phyloP scores from a whole-genome alignment of 2,797 vertebrate species.

The Acipenser oxyrinchus region DNA sequence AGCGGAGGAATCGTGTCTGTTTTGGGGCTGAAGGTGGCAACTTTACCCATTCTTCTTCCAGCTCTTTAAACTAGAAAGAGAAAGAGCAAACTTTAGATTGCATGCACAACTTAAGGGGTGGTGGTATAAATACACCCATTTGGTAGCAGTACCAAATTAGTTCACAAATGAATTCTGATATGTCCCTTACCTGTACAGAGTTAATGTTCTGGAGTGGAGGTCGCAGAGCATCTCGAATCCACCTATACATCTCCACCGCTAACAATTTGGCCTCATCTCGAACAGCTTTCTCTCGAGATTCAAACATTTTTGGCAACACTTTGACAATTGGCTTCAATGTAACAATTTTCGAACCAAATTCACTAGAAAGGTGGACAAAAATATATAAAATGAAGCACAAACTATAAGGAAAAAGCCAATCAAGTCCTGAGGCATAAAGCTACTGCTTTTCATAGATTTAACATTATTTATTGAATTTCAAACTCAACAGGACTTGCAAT shows the following conservation, averaged over 20 bases:
- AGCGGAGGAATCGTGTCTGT: conserved; percentile 85
- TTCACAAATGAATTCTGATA: not conserved
- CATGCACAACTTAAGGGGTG: not conserved
- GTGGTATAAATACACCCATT: too few relatives aligned
- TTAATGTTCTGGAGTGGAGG: conserved; percentile 85
- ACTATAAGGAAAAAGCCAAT: conserved; percentile 10
- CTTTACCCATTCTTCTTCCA: conserved; percentile 96
- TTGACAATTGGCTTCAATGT: conserved; percentile 92
- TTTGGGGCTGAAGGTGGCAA: conserved; percentile 72
- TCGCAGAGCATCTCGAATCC: conserved; percentile 90
- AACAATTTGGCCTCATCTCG: conserved; percentile 90
- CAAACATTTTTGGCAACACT: conserved; percentile 89
- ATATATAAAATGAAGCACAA: conserved; percentile 2
- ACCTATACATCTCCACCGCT: conserved; percentile 88
- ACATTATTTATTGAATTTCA: not conserved
- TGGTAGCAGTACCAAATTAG: not conserved
- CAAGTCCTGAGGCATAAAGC: not conserved
- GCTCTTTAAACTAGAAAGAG: conserved; percentile 77
- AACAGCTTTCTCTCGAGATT: conserved; percentile 94
- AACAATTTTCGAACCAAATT: conserved; percentile 95
- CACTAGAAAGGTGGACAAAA: conserved; percentile 57
- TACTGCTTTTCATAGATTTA: too few relatives aligned
- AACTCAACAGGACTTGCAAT: not conserved
- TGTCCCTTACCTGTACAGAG: conserved; percentile 76
- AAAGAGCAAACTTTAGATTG: conserved; percentile 21